Percentiles rank a stretch among this genome's conserved stretches.
phyloP scores from a whole-genome alignment of 2,797 vertebrate genomes.

The Uromys caudimaculatus region DNA sequence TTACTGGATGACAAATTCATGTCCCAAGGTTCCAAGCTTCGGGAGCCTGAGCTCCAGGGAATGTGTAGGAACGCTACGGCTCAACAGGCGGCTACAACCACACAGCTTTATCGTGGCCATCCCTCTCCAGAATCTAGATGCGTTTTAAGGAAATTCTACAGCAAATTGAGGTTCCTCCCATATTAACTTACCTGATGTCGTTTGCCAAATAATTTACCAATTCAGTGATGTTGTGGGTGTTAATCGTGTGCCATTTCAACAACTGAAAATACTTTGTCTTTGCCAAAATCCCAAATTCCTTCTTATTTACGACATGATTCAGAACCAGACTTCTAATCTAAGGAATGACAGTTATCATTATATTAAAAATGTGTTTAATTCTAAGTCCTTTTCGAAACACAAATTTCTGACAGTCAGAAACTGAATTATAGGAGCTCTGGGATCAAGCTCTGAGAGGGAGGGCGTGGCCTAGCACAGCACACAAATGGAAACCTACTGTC shows the following conservation, averaged over 20 bases:
- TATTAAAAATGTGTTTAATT: background rate
- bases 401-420: background rate
- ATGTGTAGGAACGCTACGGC: rapidly evolving
- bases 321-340: slow-evolving; percentile 92
- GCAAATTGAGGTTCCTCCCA: background rate
- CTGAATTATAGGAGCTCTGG: background rate
- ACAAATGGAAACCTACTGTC: background rate
- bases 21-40: too few species aligned
- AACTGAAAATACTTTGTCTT: slow-evolving; percentile 91
- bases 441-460: background rate
- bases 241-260: slow-evolving; percentile 89
- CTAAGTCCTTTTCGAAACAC: background rate
- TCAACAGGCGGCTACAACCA: background rate
- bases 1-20: background rate
- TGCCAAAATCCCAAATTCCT: slow-evolving; percentile 89
- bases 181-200: slow-evolving; percentile 89
- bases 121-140: background rate
- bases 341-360: slow-evolving; percentile 36
- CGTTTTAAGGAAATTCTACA: background rate
- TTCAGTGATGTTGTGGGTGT: slow-evolving; percentile 87
- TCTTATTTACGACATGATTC: slow-evolving; percentile 88
- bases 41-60: background rate
- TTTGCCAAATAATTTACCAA: slow-evolving; percentile 90
- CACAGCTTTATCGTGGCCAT: background rate
- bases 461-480: background rate